Evolutionary conservation across 2,888 invertebrate genomes (phyloP).

Genomic region (Scaptomyza reducta): DNA sequence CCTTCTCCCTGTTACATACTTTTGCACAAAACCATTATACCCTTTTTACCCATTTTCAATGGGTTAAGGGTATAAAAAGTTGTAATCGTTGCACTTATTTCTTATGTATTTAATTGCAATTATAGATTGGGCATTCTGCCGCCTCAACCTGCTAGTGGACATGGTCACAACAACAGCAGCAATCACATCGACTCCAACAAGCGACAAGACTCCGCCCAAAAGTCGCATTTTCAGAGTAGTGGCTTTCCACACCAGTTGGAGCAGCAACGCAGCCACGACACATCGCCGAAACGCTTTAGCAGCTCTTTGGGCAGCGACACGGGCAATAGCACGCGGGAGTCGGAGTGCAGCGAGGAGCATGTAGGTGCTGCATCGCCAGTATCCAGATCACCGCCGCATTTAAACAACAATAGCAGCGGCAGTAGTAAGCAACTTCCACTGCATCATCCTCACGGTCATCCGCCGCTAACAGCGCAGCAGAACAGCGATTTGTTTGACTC

Average conservation of each 20-base stretch:
- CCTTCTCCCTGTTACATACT: too few species aligned
- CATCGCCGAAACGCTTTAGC: constrained; percentile 86
- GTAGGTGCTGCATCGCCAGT: constrained; percentile 78
- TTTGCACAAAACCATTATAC: too few species aligned
- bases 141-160: constrained; percentile 84
- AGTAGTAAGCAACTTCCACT: constrained; percentile 33
- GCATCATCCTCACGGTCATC: constrained; percentile 54
- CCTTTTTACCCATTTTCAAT: too few species aligned
- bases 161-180: constrained; percentile 68
- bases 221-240: constrained; percentile 85
- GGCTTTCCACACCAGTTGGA: constrained; percentile 41
- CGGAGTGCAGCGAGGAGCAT: constrained; percentile 89
- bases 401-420: constrained; percentile 17
- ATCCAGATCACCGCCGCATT: constrained; percentile 78
- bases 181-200: constrained; percentile 64
- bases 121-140: constrained; percentile 80
- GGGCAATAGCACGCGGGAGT: constrained; percentile 88
- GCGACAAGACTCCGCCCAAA: constrained; percentile 85
- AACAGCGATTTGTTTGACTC: constrained; percentile 94
- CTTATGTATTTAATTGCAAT: neutral
- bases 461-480: constrained; percentile 82
- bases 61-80: too few species aligned
- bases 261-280: constrained; percentile 76
- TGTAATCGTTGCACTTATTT: too few species aligned
- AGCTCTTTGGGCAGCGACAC: constrained; percentile 91